These are phyloP conservation scores for Cherax destructor DNA, from an alignment of 1,140 invertebrate genomes.

Conservation along the genomic window DNA sequence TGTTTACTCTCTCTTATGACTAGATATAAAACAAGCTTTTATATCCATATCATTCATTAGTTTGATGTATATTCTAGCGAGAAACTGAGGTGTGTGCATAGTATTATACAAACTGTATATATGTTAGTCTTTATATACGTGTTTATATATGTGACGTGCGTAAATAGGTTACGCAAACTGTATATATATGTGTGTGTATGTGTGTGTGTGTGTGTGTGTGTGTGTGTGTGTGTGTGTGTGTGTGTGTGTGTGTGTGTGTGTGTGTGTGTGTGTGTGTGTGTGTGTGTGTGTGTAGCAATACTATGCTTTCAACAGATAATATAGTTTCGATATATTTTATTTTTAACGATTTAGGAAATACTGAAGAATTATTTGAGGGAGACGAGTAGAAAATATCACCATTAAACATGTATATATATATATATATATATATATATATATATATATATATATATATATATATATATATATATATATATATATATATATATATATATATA, in stretches of 20 bases:
- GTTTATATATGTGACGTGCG: neutral
- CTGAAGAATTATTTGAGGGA: too few relatives aligned
- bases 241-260: neutral
- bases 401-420: too few relatives aligned
- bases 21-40: neutral
- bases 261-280: too few relatives aligned
- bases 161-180: neutral
- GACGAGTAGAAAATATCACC: too few relatives aligned
- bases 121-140: neutral
- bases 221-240: constrained; percentile 2
- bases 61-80: neutral
- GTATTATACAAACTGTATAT: neutral
- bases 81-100: neutral
- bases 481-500: too few relatives aligned
- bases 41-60: neutral
- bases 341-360: too few relatives aligned
- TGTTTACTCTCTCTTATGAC: constrained; percentile 25
- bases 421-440: too few relatives aligned
- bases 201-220: constrained; percentile 2
- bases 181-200: neutral
- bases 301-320: too few relatives aligned
- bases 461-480: too few relatives aligned
- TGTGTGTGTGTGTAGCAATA: too few relatives aligned
- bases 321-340: too few relatives aligned
- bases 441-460: too few relatives aligned